Base-by-base conservation (phyloP, 2,797 vertebrate species). In the Danio jaintianensis region DNA sequence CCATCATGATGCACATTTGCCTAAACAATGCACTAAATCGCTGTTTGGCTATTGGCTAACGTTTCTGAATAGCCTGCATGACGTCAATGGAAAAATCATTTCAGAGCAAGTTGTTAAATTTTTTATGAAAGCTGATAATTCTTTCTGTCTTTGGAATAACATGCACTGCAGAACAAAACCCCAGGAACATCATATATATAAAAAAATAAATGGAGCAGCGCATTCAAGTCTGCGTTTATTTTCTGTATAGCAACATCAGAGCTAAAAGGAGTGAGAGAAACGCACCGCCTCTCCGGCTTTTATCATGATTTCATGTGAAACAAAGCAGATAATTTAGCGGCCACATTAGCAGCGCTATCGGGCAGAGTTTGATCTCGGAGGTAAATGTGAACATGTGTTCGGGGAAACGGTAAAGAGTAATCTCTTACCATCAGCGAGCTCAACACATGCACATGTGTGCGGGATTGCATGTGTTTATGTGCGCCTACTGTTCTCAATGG, bases 351-450 rank as follows among this genome's bases (percentile, higher is more conserved):
- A 11, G 43, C 50, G 3, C 6, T 18, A 62, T 71, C 56, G 77
- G 77, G 47, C 58, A 36, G 55, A 71, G 67, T 71, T 79, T 79
- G 67, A 79, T 79, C 77, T 79, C 22, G 5, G 64, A 79, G 77
- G 67, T 78, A 78, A 78, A 78, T 69, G 76, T 70, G 77, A 71
- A 62, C 78, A 64, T 73, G 78, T 68, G 68, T 62, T 84, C 76
- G 69, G 45, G 87, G 78, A 82, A 82, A 86, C 86, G 72, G 43
- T 56, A 74, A 64, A 64, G 48, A 76, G 56, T 73, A 74, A 78
- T 74, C 70, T 83, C 76, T 79, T 79, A 73, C 81, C 81, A 79
- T 59, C 81, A 79, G 52, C 62, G 75, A 79, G 81, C 75, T 83
- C 75, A 74, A 79, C 71, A 79, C 76, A n/a, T 47, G 81, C 70